A percentile compares a stretch with the other conserved stretches of the same genome.
Conservation (phyloP, 1,140 invertebrate genomes). For the Polyergus mexicanus region DNA sequence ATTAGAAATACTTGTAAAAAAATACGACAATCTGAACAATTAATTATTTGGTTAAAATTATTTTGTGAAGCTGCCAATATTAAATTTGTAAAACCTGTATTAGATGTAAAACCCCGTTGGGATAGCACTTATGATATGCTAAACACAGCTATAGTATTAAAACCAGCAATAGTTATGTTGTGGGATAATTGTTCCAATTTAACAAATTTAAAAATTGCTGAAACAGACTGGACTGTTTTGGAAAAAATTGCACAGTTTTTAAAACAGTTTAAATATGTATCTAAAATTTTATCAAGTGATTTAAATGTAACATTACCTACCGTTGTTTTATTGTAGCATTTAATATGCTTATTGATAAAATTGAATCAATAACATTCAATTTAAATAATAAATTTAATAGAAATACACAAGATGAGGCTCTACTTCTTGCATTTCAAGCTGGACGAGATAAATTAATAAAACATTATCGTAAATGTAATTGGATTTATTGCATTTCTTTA, state of each 20-base stretch:
- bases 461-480: constrained; percentile 45
- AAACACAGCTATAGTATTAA: constrained; percentile 32
- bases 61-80: constrained; percentile 28
- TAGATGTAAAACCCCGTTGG: constrained; percentile 35
- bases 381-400: constrained; percentile 42
- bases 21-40: constrained; percentile 19
- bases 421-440: constrained; percentile 47
- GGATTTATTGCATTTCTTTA: constrained; percentile 24
- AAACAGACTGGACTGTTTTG: constrained; percentile 8
- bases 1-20: constrained; percentile 39
- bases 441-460: constrained; percentile 46
- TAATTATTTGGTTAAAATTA: constrained; percentile 22
- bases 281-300: constrained; percentile 4
- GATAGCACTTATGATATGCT: constrained; percentile 37
- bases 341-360: constrained; percentile 61
- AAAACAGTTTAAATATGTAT: constrained; percentile 13
- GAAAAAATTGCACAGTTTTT: constrained; percentile 6
- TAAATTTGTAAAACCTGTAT: constrained; percentile 35
- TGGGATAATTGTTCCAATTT: constrained; percentile 9
- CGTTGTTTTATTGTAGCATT: constrained; percentile 43
- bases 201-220: constrained; percentile 1
- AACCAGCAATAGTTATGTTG: neutral
- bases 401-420: constrained; percentile 39
- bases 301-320: constrained; percentile 36
- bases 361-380: constrained; percentile 27